These are phyloP conservation scores for Sardinella longiceps DNA, from an alignment of 2,797 vertebrate genomes.

Conservation along the genomic window DNA sequence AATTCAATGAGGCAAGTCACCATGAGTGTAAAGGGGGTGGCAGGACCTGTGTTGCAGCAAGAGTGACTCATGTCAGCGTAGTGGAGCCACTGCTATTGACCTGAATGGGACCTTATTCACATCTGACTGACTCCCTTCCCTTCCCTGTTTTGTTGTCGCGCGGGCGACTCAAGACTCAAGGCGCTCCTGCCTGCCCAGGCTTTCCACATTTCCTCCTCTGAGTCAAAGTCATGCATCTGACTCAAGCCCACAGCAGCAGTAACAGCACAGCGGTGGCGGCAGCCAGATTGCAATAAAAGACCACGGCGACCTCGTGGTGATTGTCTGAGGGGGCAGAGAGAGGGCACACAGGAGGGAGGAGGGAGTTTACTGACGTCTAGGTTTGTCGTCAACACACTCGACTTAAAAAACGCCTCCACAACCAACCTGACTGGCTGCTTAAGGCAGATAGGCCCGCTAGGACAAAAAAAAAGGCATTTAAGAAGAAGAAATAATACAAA, in stretches of 20 bases:
- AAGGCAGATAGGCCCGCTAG: neutral
- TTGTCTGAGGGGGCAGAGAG: constrained; percentile 1
- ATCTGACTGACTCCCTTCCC: neutral
- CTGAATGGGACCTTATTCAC: neutral
- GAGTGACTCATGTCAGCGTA: neutral
- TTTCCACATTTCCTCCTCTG: neutral
- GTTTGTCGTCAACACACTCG: neutral
- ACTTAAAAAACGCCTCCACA: neutral
- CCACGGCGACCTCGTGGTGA: neutral
- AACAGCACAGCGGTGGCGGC: too few species aligned
- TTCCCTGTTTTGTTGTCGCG: neutral
- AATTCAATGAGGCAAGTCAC: neutral
- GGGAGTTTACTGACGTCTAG: neutral
- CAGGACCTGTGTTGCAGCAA: neutral
- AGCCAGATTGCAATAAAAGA: neutral
- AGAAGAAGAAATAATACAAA: neutral
- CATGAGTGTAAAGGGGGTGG: neutral
- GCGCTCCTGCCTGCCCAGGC: neutral
- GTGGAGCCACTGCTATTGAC: neutral
- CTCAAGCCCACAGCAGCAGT: neutral
- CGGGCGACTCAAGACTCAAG: neutral
- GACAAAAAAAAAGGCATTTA: neutral
- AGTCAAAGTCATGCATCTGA: constrained; percentile 6
- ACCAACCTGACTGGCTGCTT: neutral
- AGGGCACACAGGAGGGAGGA: neutral